Percentiles rank a stretch among this genome's conserved stretches.
Evolutionary conservation across 1,140 invertebrate genomes (phyloP).

Genomic region (Coptotermes formosanus): DNA sequence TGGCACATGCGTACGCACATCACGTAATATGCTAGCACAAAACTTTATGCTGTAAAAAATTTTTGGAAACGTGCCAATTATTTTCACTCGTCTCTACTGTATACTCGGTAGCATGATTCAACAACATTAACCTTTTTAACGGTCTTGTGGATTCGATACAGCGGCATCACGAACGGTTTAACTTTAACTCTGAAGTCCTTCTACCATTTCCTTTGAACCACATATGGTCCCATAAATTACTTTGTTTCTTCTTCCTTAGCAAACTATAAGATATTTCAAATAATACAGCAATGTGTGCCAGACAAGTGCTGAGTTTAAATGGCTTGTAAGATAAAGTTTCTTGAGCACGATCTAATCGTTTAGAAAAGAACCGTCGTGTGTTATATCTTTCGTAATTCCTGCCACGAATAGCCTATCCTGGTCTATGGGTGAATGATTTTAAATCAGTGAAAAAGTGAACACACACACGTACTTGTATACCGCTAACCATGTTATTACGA

Average conservation of each 20-base stretch:
- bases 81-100: background rate
- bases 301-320: background rate
- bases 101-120: background rate
- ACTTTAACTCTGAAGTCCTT: background rate
- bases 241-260: background rate
- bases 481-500: too few species aligned
- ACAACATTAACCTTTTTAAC: background rate
- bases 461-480: too few species aligned
- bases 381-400: background rate
- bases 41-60: background rate
- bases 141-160: background rate
- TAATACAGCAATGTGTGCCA: background rate
- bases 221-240: background rate
- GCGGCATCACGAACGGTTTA: background rate
- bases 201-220: background rate
- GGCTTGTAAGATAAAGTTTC: background rate
- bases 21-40: background rate
- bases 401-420: background rate
- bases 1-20: background rate
- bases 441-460: too few species aligned
- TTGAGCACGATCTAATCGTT: background rate
- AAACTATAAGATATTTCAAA: background rate
- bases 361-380: background rate
- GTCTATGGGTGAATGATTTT: too few species aligned
- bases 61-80: background rate